Percentiles rank a stretch among this genome's conserved stretches.
Conservation (phyloP, 2,888 invertebrate species). For the Athalia rosae region DNA sequence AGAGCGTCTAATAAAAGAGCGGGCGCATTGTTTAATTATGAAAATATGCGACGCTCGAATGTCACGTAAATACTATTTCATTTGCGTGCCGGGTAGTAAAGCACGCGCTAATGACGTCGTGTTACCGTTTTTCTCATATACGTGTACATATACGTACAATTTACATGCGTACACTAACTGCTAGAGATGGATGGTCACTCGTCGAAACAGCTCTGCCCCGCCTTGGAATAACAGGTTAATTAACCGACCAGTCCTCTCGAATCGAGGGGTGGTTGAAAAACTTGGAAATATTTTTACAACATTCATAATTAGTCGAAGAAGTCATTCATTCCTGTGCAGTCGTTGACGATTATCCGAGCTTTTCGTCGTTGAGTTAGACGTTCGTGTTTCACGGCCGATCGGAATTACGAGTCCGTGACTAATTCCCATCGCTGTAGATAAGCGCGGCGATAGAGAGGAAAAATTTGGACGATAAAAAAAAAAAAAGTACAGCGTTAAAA, state of each 20-base stretch:
- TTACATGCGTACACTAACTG: neutral
- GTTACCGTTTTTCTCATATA: constrained; percentile 4
- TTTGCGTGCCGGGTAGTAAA: constrained; percentile 13
- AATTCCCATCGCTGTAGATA: constrained; percentile 53
- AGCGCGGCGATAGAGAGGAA: neutral
- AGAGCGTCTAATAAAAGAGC: neutral
- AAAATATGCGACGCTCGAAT: neutral
- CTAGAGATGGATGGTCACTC: constrained; percentile 6
- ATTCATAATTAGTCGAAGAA: neutral
- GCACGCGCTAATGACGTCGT: constrained; percentile 33
- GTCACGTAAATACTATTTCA: constrained; percentile 36
- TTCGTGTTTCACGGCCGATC: constrained; percentile 57
- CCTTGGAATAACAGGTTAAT: constrained; percentile 27
- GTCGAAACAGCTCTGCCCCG: constrained; percentile 2
- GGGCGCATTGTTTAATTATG: constrained; percentile 1
- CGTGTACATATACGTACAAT: neutral
- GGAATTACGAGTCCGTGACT: constrained; percentile 58
- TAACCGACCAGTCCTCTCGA: constrained; percentile 17
- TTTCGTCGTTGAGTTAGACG: constrained; percentile 7
- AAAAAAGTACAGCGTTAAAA: too few species aligned
- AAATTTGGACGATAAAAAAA: too few species aligned
- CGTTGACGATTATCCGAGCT: neutral
- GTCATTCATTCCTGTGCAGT: too few species aligned
- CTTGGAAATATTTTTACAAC: neutral
- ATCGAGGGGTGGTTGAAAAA: constrained; percentile 1